Percentiles rank a stretch among this genome's conserved stretches.
phyloP scores from a whole-genome alignment of 2,797 vertebrate genomes.

The Limnodromus scolopaceus region DNA sequence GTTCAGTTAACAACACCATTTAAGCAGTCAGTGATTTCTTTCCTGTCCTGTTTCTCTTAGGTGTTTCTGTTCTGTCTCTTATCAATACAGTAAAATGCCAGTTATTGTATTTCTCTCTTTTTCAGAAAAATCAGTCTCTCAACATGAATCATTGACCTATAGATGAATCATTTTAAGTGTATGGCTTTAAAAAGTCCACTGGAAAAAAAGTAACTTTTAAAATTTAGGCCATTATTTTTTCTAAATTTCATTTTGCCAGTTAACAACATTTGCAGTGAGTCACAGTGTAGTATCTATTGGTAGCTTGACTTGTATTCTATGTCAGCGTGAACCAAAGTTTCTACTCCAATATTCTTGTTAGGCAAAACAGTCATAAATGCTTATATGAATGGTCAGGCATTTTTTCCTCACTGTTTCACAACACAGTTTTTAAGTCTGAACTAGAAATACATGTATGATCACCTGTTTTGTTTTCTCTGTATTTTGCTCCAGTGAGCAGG shows the following conservation, averaged over 20 bases:
- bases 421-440: background rate
- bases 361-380: background rate
- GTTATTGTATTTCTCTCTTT: background rate
- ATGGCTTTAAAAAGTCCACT: background rate
- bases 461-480: background rate
- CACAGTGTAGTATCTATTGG: accelerated
- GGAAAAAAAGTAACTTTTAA: background rate
- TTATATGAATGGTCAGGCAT: background rate
- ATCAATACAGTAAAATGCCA: background rate
- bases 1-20: background rate
- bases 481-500: background rate
- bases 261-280: background rate
- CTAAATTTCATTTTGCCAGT: background rate
- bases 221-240: background rate
- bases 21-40: background rate
- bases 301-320: background rate
- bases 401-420: background rate
- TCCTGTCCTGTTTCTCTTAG: background rate
- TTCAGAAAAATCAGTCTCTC: background rate
- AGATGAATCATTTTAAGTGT: background rate
- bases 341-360: background rate
- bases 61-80: background rate
- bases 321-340: background rate
- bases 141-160: background rate
- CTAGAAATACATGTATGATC: background rate